Conservation (phyloP, 2,888 invertebrate species). For the Palloptera scutellata region DNA sequence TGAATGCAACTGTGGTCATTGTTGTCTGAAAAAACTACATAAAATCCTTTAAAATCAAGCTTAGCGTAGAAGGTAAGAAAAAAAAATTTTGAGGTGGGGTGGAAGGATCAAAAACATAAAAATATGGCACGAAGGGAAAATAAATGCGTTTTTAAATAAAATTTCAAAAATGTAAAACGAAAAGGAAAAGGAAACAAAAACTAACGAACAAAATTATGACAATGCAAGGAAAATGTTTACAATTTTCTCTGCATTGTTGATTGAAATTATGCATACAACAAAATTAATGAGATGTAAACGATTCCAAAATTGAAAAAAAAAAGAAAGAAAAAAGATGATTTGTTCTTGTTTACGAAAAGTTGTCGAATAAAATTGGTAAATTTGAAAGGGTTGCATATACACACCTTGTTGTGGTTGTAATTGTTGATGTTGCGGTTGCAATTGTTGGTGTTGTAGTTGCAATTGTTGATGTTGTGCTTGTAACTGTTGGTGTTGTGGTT, state of each 20-base stretch:
- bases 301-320: background rate
- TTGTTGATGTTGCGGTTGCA: conserved; percentile 35
- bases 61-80: conserved; percentile 41
- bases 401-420: conserved; percentile 44
- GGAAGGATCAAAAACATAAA: conserved; percentile 20
- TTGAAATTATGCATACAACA: background rate
- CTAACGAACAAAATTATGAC: background rate
- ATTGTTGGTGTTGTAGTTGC: conserved; percentile 21
- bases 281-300: background rate
- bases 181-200: background rate
- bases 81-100: conserved; percentile 4
- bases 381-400: conserved; percentile 35
- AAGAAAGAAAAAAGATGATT: background rate
- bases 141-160: background rate
- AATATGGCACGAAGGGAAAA: background rate
- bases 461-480: conserved; percentile 22
- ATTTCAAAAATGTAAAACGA: too few relatives aligned
- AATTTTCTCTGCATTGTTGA: conserved; percentile 18
- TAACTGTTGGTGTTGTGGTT: conserved; percentile 17
- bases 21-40: conserved; percentile 66
- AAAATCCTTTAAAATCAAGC: conserved; percentile 63
- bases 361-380: background rate
- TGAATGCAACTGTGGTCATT: conserved; percentile 57
- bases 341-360: conserved; percentile 8
- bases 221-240: conserved; percentile 13